phyloP scores from a whole-genome alignment of 2,797 vertebrate genomes.

The Schizopygopsis pylzovi region DNA sequence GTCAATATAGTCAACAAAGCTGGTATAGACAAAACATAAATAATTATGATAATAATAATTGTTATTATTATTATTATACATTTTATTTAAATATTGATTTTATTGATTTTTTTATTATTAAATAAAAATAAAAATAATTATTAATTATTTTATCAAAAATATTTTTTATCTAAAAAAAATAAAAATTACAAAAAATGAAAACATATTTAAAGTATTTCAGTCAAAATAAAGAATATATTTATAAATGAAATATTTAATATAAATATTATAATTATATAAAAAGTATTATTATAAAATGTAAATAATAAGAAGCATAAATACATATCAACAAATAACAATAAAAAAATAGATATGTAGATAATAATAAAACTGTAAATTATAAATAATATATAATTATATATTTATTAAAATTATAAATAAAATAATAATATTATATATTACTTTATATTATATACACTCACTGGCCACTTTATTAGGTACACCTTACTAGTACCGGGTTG shows the following conservation, averaged over 20 bases:
- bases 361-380: neutral
- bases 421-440: neutral
- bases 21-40: neutral
- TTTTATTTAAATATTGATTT: neutral
- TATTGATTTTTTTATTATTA: neutral
- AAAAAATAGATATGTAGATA: neutral
- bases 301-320: neutral
- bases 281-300: neutral
- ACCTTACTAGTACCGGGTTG: no score
- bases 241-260: neutral
- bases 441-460: neutral
- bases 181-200: neutral
- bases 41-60: no score
- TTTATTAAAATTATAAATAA: neutral
- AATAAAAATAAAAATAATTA: neutral
- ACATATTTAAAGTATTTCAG: neutral
- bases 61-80: no score
- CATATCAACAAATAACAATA: neutral
- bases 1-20: neutral
- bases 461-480: no score
- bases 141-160: neutral
- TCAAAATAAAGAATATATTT: neutral
- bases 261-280: neutral
- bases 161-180: no score
- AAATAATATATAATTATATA: neutral